A percentile compares a stretch with the other conserved stretches of the same genome.
Conservation (phyloP, 2,113 vertebrate genomes). For the Connochaetes taurinus region DNA sequence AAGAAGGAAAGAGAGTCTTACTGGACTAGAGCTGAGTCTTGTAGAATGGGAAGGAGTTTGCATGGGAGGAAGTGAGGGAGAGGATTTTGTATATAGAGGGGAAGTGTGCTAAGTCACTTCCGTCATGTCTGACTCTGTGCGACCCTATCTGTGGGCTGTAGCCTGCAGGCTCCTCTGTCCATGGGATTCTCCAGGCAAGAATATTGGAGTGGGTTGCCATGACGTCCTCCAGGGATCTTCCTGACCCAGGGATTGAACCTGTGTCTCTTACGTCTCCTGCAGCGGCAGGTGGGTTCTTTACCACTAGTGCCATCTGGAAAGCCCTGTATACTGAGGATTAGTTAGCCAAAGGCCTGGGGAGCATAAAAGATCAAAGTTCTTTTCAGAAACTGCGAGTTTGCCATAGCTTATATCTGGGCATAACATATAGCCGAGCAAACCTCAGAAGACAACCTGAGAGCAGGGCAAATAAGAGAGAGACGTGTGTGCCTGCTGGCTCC, state of each 20-base stretch:
- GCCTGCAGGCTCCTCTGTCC: not conserved
- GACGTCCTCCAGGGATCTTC: not conserved
- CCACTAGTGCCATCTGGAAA: not conserved
- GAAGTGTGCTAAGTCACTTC: not conserved
- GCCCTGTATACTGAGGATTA: not conserved
- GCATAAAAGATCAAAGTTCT: not conserved
- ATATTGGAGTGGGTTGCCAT: not conserved
- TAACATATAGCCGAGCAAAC: not conserved
- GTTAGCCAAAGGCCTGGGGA: not conserved
- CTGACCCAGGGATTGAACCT: not conserved
- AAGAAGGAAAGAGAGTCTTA: not conserved
- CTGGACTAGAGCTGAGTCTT: not conserved
- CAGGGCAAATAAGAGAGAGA: not conserved
- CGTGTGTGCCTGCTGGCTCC: no score
- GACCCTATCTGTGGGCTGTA: not conserved
- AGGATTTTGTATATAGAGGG: not conserved
- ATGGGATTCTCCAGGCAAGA: not conserved
- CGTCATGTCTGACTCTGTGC: rapidly evolving
- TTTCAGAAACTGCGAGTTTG: not conserved
- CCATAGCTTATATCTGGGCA: not conserved
- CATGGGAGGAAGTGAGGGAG: not conserved
- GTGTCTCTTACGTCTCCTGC: not conserved
- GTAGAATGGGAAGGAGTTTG: not conserved
- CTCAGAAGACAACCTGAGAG: not conserved
- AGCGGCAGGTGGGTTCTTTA: not conserved